Percentiles rank a stretch among this genome's conserved stretches.
These are phyloP conservation scores for Eptesicus fuscus DNA, from an alignment of 2,113 vertebrate genomes.

Conservation along the genomic window DNA sequence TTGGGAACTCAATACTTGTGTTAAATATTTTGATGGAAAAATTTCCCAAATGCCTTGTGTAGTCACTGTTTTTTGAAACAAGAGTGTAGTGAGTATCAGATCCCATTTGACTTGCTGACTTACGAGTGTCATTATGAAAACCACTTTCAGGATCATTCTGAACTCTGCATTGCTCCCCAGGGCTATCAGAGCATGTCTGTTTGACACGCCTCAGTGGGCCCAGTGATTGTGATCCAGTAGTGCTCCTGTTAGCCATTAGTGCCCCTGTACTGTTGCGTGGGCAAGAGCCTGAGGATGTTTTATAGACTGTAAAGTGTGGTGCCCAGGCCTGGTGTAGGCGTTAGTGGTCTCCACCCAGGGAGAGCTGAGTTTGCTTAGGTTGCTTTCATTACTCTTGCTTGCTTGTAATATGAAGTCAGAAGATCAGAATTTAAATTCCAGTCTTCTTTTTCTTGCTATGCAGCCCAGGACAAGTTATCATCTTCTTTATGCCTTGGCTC, in stretches of 20 bases:
- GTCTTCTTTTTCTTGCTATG: neutral
- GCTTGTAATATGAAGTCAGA: neutral
- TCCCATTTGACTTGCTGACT: neutral
- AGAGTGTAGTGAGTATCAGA: neutral
- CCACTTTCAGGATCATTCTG: neutral
- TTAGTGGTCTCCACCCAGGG: neutral
- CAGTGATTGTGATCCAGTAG: neutral
- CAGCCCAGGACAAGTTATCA: neutral
- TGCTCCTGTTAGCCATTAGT: neutral
- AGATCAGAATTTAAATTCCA: neutral
- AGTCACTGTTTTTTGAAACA: neutral
- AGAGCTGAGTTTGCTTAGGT: neutral
- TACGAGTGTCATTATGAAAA: neutral
- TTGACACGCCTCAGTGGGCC: neutral
- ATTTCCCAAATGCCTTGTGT: neutral
- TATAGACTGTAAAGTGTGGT: neutral
- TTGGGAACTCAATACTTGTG: neutral
- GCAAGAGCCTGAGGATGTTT: neutral
- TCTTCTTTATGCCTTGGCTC: neutral
- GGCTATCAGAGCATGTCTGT: too few relatives aligned
- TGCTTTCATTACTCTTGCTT: neutral
- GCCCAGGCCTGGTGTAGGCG: neutral
- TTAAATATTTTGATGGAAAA: neutral
- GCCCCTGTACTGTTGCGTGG: neutral
- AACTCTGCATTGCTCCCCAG: neutral